Evolutionary conservation across 2,888 invertebrate species (phyloP).

Genomic region (Rhamphomyia laevipes): DNA sequence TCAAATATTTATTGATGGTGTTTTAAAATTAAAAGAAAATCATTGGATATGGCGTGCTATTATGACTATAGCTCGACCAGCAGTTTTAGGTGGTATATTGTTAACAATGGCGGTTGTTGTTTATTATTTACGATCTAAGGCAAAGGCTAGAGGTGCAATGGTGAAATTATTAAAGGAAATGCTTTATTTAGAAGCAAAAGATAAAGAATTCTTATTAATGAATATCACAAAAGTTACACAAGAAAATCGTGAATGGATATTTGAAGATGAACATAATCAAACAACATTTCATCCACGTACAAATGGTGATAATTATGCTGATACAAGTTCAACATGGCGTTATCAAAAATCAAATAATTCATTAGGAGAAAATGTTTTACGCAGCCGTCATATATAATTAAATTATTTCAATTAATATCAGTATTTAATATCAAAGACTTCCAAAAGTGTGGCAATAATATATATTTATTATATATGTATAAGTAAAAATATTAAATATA

Average conservation of each 20-base stretch:
- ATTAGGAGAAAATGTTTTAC: slow-evolving; percentile 2
- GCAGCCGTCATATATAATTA: slow-evolving; percentile 5
- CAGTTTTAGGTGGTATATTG: slow-evolving; percentile 47
- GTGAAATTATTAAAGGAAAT: slow-evolving; percentile 50
- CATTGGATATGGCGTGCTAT: slow-evolving; percentile 39
- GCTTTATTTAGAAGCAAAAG: slow-evolving; percentile 52
- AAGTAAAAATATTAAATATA: no score
- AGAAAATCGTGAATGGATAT: slow-evolving; percentile 39
- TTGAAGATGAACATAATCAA: slow-evolving; percentile 11
- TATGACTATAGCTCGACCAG: slow-evolving; percentile 45
- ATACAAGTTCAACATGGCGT: slow-evolving; percentile 41
- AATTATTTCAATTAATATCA: no score
- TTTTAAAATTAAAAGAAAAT: slow-evolving; percentile 41
- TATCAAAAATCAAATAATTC: slow-evolving; percentile 25
- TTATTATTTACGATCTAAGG: slow-evolving; percentile 51
- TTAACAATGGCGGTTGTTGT: slow-evolving; percentile 48
- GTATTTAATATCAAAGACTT: no score
- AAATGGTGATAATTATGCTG: slow-evolving; percentile 16
- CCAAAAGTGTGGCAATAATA: no score
- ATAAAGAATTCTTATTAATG: slow-evolving; percentile 55
- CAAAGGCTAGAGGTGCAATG: slow-evolving; percentile 48
- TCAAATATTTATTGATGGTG: slow-evolving; percentile 44
- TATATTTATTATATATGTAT: no score
- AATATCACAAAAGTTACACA: slow-evolving; percentile 49
- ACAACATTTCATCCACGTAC: not conserved